Percentiles rank a stretch among this genome's conserved stretches.
These are phyloP conservation scores for Radopholus similis DNA, from an alignment of 1,140 invertebrate genomes.

Conservation along the genomic window DNA sequence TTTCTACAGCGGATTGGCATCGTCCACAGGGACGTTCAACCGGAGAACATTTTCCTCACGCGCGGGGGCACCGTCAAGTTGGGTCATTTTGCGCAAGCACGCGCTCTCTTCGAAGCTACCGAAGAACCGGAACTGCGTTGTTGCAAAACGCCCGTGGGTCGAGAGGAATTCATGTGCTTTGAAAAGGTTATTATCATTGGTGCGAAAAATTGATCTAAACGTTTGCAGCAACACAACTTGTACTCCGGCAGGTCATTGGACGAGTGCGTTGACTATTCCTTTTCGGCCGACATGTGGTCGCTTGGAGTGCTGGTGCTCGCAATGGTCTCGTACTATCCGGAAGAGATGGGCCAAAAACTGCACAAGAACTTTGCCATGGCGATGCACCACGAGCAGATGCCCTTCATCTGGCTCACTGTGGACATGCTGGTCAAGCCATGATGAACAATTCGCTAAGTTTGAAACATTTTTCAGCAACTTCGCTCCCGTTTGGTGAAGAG, in stretches of 20 bases:
- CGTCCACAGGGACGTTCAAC: conserved; percentile 43
- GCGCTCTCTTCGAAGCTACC: conserved; percentile 6
- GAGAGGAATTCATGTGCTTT: conserved; percentile 41
- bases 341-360: conserved; percentile 28
- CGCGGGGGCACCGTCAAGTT: conserved; percentile 41
- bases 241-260: neutral
- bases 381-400: conserved; percentile 40
- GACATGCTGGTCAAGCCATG: conserved; percentile 31
- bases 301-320: conserved; percentile 32
- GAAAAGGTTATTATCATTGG: conserved; percentile 27
- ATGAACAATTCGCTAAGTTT: neutral
- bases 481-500: conserved; percentile 37
- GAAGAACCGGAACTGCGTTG: neutral
- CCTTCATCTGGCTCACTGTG: conserved; percentile 32
- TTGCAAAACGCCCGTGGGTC: conserved; percentile 38
- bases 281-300: conserved; percentile 37
- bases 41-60: conserved; percentile 38
- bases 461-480: conserved; percentile 30
- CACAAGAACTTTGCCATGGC: conserved; percentile 39
- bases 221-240: conserved; percentile 28
- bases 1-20: conserved; percentile 36
- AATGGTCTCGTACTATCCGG: conserved; percentile 40
- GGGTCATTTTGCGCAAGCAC: conserved; percentile 36
- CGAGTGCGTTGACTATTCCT: conserved; percentile 21
- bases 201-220: neutral